These are phyloP conservation scores for Pristionchus arcanus DNA, from an alignment of 2,888 invertebrate species.

Conservation along the genomic window DNA sequence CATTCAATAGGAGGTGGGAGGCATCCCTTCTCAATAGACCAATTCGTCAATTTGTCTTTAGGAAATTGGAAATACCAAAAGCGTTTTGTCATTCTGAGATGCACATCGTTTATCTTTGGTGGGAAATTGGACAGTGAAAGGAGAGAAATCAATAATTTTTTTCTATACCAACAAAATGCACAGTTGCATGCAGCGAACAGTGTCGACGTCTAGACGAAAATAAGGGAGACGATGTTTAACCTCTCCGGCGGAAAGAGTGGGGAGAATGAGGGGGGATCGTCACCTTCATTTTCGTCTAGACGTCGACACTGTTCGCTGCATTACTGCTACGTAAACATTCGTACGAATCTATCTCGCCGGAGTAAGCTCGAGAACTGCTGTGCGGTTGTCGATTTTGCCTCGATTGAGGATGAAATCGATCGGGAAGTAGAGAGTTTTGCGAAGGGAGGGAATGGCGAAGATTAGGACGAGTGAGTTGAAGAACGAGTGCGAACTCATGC, in stretches of 20 bases:
- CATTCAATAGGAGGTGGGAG: neutral
- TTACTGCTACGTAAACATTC: no score
- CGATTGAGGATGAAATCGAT: neutral
- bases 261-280: no score
- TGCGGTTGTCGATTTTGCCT: neutral
- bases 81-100: slow-evolving; percentile 13
- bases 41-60: neutral
- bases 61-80: neutral
- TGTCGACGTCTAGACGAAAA: no score
- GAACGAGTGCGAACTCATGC: slow-evolving; percentile 41
- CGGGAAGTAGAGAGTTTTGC: neutral
- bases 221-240: no score
- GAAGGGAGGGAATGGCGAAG: neutral
- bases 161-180: no score
- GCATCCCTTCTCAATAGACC: neutral
- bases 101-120: neutral
- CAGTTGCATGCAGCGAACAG: no score
- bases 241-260: no score
- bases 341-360: neutral
- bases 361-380: neutral
- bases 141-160: neutral
- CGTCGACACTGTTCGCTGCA: no score
- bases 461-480: slow-evolving; percentile 5
- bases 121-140: neutral
- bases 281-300: no score